Evolutionary conservation across 2,113 vertebrate genomes (phyloP).

Genomic region (Apus apus): DNA sequence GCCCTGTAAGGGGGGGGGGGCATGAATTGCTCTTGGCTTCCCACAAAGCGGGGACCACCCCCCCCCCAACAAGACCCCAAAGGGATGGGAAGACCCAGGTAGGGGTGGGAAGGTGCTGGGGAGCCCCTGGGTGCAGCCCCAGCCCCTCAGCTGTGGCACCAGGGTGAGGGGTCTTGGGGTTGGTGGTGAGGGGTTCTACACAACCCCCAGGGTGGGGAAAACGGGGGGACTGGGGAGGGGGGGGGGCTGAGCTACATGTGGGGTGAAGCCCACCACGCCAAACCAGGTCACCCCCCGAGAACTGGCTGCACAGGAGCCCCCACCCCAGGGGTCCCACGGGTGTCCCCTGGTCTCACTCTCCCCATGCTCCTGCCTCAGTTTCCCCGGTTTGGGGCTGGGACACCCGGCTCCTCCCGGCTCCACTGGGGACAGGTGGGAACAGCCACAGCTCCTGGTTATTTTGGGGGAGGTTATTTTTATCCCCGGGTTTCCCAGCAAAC

Average conservation of each 20-base stretch:
- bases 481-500: background rate
- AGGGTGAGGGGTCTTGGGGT: too few relatives aligned
- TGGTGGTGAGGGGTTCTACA: too few relatives aligned
- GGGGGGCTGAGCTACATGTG: background rate
- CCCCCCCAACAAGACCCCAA: too few relatives aligned
- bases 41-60: too few relatives aligned
- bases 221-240: rapidly evolving
- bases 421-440: background rate
- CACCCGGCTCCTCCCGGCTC: rapidly evolving
- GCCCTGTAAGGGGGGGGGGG: too few relatives aligned
- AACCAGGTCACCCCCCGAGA: too few relatives aligned
- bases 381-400: background rate
- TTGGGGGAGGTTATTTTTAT: background rate
- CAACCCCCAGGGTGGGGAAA: background rate
- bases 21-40: too few relatives aligned
- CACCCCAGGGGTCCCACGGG: too few relatives aligned
- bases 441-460: background rate
- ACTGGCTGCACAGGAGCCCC: background rate
- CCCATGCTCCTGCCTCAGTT: background rate
- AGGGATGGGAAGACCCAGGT: too few relatives aligned
- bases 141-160: background rate
- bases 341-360: too few relatives aligned
- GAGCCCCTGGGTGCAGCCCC: background rate
- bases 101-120: too few relatives aligned
- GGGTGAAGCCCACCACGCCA: background rate